Evolutionary conservation across 2,888 invertebrate genomes (phyloP).

Genomic region (Pegoplata infirma): DNA sequence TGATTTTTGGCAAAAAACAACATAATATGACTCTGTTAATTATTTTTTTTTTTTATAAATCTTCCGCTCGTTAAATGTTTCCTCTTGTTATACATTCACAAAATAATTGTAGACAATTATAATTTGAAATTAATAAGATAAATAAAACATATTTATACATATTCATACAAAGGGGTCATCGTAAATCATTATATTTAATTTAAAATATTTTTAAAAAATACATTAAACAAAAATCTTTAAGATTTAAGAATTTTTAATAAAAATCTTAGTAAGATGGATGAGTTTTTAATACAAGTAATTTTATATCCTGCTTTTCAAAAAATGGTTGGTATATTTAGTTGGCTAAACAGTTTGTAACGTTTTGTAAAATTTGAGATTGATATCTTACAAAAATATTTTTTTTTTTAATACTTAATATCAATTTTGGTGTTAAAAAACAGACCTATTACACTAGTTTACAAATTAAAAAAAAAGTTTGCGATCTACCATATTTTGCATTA

Average conservation of each 20-base stretch:
- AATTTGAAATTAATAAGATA: constrained; percentile 4
- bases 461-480: no score
- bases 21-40: constrained; percentile 20
- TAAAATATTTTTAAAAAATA: neutral
- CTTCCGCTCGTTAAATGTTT: constrained; percentile 20
- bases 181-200: neutral
- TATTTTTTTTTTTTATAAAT: constrained; percentile 10
- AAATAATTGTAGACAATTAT: constrained; percentile 9
- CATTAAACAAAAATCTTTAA: neutral
- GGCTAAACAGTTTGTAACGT: no score
- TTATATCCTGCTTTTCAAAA: neutral
- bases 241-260: neutral
- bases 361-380: no score
- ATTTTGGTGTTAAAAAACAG: no score
- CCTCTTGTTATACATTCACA: constrained; percentile 6
- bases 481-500: no score
- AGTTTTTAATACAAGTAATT: neutral
- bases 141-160: neutral
- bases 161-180: neutral
- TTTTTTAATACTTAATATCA: no score
- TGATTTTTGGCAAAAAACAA: neutral
- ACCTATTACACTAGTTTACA: no score
- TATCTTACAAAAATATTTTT: no score
- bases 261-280: neutral
- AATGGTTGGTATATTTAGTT: no score